Evolutionary conservation across 2,113 vertebrate species (phyloP).

Genomic region (Lampris incognitus): DNA sequence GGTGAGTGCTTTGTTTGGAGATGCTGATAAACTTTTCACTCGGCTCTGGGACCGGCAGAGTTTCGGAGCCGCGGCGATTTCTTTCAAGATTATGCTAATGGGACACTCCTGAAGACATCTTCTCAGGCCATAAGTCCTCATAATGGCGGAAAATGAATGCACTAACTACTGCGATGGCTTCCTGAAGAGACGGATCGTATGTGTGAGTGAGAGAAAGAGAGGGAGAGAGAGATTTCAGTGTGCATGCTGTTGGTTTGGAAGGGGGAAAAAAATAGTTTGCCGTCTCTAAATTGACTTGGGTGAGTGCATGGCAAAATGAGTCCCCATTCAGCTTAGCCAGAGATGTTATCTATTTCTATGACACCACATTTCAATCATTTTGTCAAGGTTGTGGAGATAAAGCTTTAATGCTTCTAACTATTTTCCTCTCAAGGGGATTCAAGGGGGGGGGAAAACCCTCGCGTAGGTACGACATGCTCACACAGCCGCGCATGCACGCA

Average conservation of each 20-base stretch:
- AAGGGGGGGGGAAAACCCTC: slow-evolving; percentile 23
- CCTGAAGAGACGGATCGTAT: slow-evolving; percentile 14
- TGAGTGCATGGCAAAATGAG: neutral
- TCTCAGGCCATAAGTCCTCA: slow-evolving; percentile 32
- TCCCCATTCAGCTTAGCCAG: slow-evolving; percentile 30
- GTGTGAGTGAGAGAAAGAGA: neutral
- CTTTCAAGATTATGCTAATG: slow-evolving; percentile 59
- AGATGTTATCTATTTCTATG: slow-evolving; percentile 62
- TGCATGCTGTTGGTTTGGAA: slow-evolving; percentile 34
- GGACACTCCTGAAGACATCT: slow-evolving; percentile 52
- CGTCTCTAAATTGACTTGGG: slow-evolving; percentile 29
- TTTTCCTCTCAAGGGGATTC: slow-evolving; percentile 59
- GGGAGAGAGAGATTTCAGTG: neutral
- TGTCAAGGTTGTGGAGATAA: slow-evolving; percentile 71
- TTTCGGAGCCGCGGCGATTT: slow-evolving; percentile 21
- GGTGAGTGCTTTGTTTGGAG: slow-evolving; percentile 63
- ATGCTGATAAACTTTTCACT: slow-evolving; percentile 54
- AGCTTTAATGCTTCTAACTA: slow-evolving; percentile 47
- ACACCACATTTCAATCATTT: slow-evolving; percentile 68
- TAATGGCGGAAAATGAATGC: slow-evolving; percentile 56
- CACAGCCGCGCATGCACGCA: neutral
- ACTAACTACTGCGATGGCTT: slow-evolving; percentile 27
- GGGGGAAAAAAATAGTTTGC: slow-evolving; percentile 22
- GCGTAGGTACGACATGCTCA: neutral
- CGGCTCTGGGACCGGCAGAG: slow-evolving; percentile 45